Evolutionary conservation across 1,140 invertebrate genomes (phyloP).

Genomic region (Neodiprion pinetum): DNA sequence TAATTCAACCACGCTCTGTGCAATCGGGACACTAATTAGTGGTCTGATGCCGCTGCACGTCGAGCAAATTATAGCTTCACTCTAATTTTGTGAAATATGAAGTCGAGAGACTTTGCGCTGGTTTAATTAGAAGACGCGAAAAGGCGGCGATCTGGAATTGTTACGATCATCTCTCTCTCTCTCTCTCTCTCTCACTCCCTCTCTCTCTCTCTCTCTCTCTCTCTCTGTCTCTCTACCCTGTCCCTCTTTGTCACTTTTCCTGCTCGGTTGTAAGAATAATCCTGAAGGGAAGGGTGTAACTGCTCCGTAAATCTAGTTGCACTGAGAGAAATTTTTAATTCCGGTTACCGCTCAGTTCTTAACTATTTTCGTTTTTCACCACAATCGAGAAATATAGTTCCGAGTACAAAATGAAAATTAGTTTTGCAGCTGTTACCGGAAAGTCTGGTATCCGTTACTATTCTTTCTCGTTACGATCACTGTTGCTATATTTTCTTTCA

Average conservation of each 20-base stretch:
- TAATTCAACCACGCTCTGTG: not conserved
- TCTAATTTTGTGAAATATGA: conserved; percentile 4
- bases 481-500: too few species aligned
- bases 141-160: not conserved
- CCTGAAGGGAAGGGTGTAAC: not conserved
- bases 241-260: too few species aligned
- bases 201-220: not conserved
- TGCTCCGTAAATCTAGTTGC: not conserved
- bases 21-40: not conserved
- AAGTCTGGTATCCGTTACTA: too few species aligned
- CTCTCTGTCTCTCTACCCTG: too few species aligned
- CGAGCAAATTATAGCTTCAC: not conserved
- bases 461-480: too few species aligned
- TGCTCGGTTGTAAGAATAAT: too few species aligned
- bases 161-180: not conserved
- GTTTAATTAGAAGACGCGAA: not conserved
- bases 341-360: too few species aligned
- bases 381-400: too few species aligned
- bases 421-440: too few species aligned
- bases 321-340: too few species aligned
- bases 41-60: not conserved
- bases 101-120: not conserved
- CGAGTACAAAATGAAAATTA: too few species aligned
- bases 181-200: not conserved
- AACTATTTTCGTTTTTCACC: too few species aligned